Percentiles rank a stretch among this genome's conserved stretches.
Evolutionary conservation across 1,140 invertebrate genomes (phyloP).

Genomic region (Himalopsyche phryganea): DNA sequence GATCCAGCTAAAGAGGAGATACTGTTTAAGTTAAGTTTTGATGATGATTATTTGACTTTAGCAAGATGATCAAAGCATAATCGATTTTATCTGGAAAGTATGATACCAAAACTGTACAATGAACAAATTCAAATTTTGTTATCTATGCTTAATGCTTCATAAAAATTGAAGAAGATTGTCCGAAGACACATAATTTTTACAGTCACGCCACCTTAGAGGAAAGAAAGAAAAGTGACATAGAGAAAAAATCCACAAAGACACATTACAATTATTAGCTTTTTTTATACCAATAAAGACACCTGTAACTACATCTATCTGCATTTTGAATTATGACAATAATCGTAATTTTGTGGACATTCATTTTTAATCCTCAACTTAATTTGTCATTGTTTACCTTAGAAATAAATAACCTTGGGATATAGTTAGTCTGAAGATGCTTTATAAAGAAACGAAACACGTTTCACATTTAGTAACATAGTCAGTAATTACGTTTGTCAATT

Average conservation of each 20-base stretch:
- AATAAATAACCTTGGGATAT: too few relatives aligned
- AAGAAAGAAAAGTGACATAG: slow-evolving; percentile 1
- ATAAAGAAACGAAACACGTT: too few relatives aligned
- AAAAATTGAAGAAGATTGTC: not conserved
- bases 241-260: not conserved
- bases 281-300: not conserved
- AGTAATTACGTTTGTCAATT: too few relatives aligned
- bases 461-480: too few relatives aligned
- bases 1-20: slow-evolving; percentile 1
- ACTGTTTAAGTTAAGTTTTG: slow-evolving; percentile 4
- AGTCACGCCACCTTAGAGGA: not conserved
- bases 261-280: not conserved
- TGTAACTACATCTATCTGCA: not conserved
- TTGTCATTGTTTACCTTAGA: too few relatives aligned
- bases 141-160: not conserved
- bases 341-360: too few relatives aligned
- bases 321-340: slow-evolving; percentile 2
- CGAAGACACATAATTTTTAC: slow-evolving; percentile 1
- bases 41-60: not conserved
- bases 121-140: not conserved
- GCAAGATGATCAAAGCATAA: not conserved
- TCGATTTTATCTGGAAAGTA: slow-evolving; percentile 5
- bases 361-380: too few relatives aligned
- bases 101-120: slow-evolving; percentile 2
- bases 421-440: too few relatives aligned